Conservation (phyloP, 2,113 vertebrate species). For the Phalacrocorax carbo region DNA sequence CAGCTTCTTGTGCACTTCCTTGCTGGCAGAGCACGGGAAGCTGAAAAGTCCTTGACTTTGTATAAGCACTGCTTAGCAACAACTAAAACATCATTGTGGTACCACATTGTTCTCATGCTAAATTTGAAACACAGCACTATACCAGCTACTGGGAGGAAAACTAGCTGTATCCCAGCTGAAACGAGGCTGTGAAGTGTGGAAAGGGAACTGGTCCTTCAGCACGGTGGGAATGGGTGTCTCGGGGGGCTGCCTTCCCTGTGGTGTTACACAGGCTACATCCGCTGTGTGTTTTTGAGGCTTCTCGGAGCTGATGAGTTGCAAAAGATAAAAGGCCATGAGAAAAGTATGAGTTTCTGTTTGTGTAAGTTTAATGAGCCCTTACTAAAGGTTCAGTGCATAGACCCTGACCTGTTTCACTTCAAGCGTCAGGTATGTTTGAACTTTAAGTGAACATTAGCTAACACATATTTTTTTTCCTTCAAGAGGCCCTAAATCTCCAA, state of each 20-base stretch:
- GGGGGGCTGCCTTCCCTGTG: background rate
- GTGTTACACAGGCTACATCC: fast-evolving
- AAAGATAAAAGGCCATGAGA: background rate
- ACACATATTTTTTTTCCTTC: background rate
- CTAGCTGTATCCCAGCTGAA: no score
- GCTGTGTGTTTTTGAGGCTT: background rate
- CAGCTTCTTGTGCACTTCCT: no score
- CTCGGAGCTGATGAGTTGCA: background rate
- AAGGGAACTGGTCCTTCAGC: background rate
- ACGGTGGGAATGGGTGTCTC: background rate
- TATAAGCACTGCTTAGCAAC: no score
- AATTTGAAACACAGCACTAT: no score
- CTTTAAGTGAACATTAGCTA: constrained; percentile 39
- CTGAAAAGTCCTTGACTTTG: no score
- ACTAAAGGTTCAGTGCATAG: background rate
- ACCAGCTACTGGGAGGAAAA: no score
- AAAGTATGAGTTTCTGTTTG: background rate
- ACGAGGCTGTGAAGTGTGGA: background rate
- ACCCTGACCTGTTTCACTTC: constrained; percentile 24
- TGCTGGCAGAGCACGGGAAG: no score
- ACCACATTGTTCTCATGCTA: no score
- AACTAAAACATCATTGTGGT: no score
- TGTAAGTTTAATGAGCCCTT: background rate
- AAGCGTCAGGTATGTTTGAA: constrained; percentile 31
- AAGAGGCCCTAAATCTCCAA: background rate